Percentiles rank a stretch among this genome's conserved stretches.
These are phyloP conservation scores for Prosapia bicincta DNA, from an alignment of 2,888 invertebrate species.

Conservation along the genomic window DNA sequence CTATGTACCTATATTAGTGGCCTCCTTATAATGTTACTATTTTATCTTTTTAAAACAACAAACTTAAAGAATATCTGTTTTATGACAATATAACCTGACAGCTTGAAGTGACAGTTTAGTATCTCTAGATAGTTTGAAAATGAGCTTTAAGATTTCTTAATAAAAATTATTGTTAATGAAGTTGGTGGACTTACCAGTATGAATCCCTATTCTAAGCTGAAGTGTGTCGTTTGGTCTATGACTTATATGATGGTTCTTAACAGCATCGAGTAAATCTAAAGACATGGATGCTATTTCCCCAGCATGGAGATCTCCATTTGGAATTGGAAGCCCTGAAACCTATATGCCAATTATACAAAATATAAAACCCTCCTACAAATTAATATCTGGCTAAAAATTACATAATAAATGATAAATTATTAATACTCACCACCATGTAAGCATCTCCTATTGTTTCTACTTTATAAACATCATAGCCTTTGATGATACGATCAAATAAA, in stretches of 20 bases:
- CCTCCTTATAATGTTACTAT: no score
- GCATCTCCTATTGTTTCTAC: conserved; percentile 93
- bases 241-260: conserved; percentile 80
- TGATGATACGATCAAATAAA: conserved; percentile 92
- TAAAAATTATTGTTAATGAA: no score
- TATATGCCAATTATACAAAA: conserved; percentile 43
- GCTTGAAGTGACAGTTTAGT: no score
- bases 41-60: no score
- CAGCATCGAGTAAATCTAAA: conserved; percentile 77
- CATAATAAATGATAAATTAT: not conserved
- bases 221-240: conserved; percentile 87
- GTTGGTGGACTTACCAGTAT: conserved; percentile 62
- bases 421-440: conserved; percentile 63
- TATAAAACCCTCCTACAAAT: not conserved
- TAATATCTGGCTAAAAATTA: not conserved
- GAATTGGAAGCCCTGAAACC: conserved; percentile 85
- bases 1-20: no score
- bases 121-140: no score
- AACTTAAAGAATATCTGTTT: no score
- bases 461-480: conserved; percentile 97
- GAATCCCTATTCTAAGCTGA: conserved; percentile 88
- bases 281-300: conserved; percentile 95
- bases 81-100: no score
- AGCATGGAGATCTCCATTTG: conserved; percentile 81
- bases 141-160: no score